phyloP scores from a whole-genome alignment of 2,797 vertebrate species.

The Pristis pectinata region DNA sequence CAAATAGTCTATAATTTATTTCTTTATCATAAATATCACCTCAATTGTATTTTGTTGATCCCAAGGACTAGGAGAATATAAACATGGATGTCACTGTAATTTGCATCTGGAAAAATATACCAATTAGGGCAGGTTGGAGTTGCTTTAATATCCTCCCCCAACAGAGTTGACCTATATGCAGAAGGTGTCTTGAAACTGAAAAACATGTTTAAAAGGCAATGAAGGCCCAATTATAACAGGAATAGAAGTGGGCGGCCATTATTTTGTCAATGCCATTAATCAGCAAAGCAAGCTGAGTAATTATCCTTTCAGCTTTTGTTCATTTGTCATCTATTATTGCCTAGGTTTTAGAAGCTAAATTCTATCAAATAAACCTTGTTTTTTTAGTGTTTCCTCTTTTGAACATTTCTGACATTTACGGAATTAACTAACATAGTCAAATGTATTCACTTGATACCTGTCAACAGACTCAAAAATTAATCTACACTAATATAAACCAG shows the following conservation, averaged over 20 bases:
- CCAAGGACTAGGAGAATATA: not conserved
- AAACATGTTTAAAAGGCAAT: conserved; percentile 23
- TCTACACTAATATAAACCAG: not conserved
- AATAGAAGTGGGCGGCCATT: conserved; percentile 17
- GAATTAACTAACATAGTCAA: not conserved
- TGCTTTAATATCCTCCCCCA: not conserved
- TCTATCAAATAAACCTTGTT: not conserved
- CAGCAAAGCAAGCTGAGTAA: conserved; percentile 23
- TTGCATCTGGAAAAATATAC: not conserved
- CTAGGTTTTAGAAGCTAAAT: conserved; percentile 2
- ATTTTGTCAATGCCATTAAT: conserved; percentile 6
- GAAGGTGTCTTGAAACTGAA: conserved; percentile 30
- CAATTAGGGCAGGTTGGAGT: not conserved
- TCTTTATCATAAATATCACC: not conserved
- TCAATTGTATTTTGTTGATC: not conserved
- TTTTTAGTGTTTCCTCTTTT: not conserved
- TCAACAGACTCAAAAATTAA: not conserved
- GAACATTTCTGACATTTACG: not conserved
- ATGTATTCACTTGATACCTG: not conserved
- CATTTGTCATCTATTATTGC: not conserved
- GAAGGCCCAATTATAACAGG: conserved; percentile 10
- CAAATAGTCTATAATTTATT: not conserved
- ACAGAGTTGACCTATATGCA: not conserved
- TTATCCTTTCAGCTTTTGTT: conserved; percentile 30
- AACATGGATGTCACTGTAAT: conserved; percentile 7